phyloP scores from a whole-genome alignment of 2,888 invertebrate genomes.

The Miltochrista miniata region DNA sequence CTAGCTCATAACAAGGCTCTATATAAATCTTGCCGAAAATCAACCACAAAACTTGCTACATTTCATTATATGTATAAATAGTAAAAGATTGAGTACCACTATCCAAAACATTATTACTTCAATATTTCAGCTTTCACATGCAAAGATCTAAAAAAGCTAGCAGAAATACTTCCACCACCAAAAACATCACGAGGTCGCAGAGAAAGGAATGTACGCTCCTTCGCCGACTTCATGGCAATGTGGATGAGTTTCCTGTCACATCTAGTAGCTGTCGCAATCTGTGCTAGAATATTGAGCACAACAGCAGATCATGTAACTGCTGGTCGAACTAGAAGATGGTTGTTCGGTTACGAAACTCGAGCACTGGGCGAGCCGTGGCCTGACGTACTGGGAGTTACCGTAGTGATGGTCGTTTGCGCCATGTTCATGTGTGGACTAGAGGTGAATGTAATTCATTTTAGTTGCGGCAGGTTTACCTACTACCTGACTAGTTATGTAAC shows the following conservation, averaged over 20 bases:
- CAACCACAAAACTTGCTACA: too few relatives aligned
- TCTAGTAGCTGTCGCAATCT: slow-evolving; percentile 84
- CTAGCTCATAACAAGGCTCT: not conserved
- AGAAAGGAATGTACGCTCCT: slow-evolving; percentile 76
- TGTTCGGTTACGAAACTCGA: slow-evolving; percentile 84
- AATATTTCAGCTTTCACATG: slow-evolving; percentile 66
- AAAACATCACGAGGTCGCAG: slow-evolving; percentile 68
- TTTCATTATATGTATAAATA: too few relatives aligned
- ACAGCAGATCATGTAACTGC: slow-evolving; percentile 85
- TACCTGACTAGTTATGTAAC: slow-evolving; percentile 9
- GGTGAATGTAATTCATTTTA: slow-evolving; percentile 54
- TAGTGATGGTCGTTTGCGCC: slow-evolving; percentile 83
- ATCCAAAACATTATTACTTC: too few relatives aligned
- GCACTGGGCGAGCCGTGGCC: slow-evolving; percentile 86
- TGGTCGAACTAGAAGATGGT: slow-evolving; percentile 83
- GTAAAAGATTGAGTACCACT: too few relatives aligned
- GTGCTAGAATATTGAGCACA: slow-evolving; percentile 84
- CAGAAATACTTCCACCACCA: slow-evolving; percentile 66
- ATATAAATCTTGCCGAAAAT: not conserved
- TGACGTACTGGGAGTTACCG: slow-evolving; percentile 85
- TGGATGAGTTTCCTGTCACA: slow-evolving; percentile 85
- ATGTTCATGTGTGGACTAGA: slow-evolving; percentile 87
- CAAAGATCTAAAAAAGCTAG: slow-evolving; percentile 67
- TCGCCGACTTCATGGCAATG: slow-evolving; percentile 82
- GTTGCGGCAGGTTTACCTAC: not conserved